Base-by-base conservation (phyloP, 1,140 invertebrate genomes). In the Chironomus tepperi region DNA sequence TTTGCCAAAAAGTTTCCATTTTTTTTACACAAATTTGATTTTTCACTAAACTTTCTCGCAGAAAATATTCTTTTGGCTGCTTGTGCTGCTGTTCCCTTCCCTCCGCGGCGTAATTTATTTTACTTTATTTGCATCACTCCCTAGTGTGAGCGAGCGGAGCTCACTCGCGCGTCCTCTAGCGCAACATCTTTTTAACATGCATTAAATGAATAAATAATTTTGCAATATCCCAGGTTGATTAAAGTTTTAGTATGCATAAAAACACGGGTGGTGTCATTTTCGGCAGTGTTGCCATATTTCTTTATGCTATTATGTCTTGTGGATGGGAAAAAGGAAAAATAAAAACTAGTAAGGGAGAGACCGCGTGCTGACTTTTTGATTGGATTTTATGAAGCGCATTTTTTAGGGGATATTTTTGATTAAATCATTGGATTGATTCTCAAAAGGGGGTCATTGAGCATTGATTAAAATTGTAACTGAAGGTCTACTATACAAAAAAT, bases 191-290 rank as follows among this genome's bases (percentile, higher is more conserved):
- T 18, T 21, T 70, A 10, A 21, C 65, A 70, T 70, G 65, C 16
- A 70, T 70, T 19, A 70, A 70, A 70, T 70, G 65, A 70, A 70
- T 70, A 70, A 70, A 70, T 70, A 70, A 70, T 70, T 70, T 70
- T 70, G 65, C 65, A 70, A 70, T 70, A 70, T 70, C 19, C 65
- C 65, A 70, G 65, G 65, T 70, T 70, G 65, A 70, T 70, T 70
- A 70, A 70, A 70, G 65, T 70, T 70, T 70, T 21, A 70, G 65
- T 21, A 70, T 70, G 65, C 65, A 70, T 70, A 70, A 70, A 70
- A 70, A 70, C 19, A 70, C 65, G 47, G 47, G 47, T 57, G 47
- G 47, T 57, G 47, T 57, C 47, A 57, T 57, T 57, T 57, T 57
- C 47, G 47, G 47, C 47, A 57, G n/a, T 57, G 47, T 57, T 57